These are phyloP conservation scores for Parazoanthus swiftii DNA, from an alignment of 92 coral and sea anemone genomes.

Conservation along the genomic window DNA sequence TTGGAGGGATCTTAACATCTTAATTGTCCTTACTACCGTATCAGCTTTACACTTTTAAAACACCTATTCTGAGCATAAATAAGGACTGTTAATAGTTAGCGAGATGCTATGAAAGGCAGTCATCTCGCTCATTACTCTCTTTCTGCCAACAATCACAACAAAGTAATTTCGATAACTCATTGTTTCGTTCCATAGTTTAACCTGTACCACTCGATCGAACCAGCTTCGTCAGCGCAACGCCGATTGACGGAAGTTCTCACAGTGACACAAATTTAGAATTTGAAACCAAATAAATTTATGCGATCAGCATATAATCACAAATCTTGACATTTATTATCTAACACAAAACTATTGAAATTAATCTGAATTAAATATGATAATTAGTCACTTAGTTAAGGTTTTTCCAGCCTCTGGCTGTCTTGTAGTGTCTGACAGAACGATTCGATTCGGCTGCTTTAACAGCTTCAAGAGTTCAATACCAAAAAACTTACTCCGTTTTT, in stretches of 20 bases:
- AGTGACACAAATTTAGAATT: background rate
- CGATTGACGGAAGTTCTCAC: background rate
- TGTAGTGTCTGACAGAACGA: background rate
- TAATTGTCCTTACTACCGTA: background rate
- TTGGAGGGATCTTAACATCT: conserved; percentile 28
- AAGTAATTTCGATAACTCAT: background rate
- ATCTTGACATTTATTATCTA: background rate
- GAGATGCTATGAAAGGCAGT: background rate
- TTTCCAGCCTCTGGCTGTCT: conserved; percentile 19
- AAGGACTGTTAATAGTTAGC: conserved; percentile 18
- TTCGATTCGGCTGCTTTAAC: background rate
- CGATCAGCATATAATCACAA: background rate
- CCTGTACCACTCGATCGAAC: background rate
- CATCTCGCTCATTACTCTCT: conserved; percentile 16
- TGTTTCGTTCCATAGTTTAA: background rate
- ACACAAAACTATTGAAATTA: background rate
- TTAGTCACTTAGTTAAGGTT: background rate
- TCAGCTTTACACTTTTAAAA: conserved; percentile 5
- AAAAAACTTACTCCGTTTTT: conserved; percentile 9
- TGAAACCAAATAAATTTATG: background rate
- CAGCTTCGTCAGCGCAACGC: background rate
- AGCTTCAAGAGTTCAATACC: background rate
- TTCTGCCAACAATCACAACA: background rate
- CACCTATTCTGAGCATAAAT: conserved; percentile 24
- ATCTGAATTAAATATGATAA: conserved; percentile 27